phyloP scores from a whole-genome alignment of 2,797 vertebrate genomes.

The Falco naumanni region DNA sequence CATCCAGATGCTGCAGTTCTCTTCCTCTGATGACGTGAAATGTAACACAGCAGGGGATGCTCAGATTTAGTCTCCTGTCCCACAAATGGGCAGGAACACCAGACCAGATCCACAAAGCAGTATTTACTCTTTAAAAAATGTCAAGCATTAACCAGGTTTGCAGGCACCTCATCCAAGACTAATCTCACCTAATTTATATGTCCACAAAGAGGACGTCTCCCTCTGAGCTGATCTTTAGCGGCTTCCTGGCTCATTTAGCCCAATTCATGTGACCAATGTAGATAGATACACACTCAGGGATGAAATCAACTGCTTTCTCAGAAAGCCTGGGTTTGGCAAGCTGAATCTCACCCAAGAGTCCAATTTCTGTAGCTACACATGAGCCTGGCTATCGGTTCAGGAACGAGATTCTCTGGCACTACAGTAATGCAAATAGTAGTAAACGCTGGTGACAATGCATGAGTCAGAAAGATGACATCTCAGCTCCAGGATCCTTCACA shows the following conservation, averaged over 20 bases:
- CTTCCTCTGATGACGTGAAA: neutral
- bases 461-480: neutral
- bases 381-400: neutral
- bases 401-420: neutral
- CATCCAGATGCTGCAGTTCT: neutral
- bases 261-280: neutral
- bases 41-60: neutral
- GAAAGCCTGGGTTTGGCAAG: neutral
- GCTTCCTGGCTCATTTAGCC: neutral
- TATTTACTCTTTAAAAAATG: neutral
- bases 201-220: neutral
- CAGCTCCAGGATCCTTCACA: neutral
- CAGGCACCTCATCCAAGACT: neutral
- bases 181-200: neutral
- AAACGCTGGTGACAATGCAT: neutral
- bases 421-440: neutral
- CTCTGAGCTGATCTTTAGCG: neutral
- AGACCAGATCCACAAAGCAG: neutral
- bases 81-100: neutral
- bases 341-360: neutral
- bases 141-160: neutral
- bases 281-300: rapidly evolving
- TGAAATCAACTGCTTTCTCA: neutral
- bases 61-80: neutral
- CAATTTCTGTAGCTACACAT: neutral